Percentiles rank a stretch among this genome's conserved stretches.
phyloP scores from a whole-genome alignment of 2,113 vertebrate species.

The Odobenus rosmarus region DNA sequence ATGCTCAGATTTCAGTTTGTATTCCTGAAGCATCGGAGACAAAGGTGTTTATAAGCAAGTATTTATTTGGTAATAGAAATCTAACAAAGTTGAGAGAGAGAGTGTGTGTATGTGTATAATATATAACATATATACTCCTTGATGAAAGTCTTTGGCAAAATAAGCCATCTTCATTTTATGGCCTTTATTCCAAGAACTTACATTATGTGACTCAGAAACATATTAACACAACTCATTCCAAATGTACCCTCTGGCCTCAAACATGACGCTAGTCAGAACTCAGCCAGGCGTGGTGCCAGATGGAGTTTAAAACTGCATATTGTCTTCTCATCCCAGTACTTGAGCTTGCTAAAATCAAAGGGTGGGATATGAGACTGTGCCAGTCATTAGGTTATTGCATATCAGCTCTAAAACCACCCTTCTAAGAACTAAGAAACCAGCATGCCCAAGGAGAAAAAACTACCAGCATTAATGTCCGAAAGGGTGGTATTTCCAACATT shows the following conservation, averaged over 20 bases:
- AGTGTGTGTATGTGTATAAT: neutral
- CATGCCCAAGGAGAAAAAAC: constrained; percentile 98
- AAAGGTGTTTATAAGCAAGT: neutral
- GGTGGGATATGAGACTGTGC: neutral
- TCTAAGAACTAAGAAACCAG: constrained; percentile 94
- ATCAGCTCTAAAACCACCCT: neutral
- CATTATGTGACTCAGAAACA: neutral
- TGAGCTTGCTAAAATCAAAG: neutral
- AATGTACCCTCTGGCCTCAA: neutral
- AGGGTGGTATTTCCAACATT: constrained; percentile 99
- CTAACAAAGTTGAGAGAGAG: neutral
- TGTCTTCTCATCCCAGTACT: neutral
- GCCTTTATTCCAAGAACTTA: neutral
- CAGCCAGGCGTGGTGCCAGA: neutral
- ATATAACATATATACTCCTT: neutral
- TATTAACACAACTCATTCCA: neutral
- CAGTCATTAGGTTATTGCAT: neutral
- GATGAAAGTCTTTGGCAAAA: neutral
- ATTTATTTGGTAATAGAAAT: neutral
- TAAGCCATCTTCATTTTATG: neutral
- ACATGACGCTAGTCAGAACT: neutral
- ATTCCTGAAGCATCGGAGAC: neutral
- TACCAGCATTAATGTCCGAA: constrained; percentile 97
- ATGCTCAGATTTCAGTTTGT: neutral
- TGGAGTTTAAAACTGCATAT: neutral